A percentile compares a stretch with the other conserved stretches of the same genome.
Evolutionary conservation across 2,113 vertebrate genomes (phyloP).

Genomic region (Cacatua alba): DNA sequence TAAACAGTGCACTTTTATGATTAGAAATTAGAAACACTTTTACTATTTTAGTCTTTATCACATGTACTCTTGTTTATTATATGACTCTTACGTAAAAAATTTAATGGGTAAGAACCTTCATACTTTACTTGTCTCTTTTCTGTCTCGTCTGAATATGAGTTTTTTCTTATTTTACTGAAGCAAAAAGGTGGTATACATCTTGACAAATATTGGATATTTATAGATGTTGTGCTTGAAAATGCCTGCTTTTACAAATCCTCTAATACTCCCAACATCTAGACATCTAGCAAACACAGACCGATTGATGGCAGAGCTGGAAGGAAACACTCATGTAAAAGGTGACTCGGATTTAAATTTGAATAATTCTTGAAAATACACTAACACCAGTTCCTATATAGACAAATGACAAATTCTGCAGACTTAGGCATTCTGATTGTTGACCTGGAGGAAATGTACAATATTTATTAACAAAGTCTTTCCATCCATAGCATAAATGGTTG

Average conservation of each 20-base stretch:
- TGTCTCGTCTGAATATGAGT: background rate
- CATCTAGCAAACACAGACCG: background rate
- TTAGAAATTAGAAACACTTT: background rate
- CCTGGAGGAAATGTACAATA: background rate
- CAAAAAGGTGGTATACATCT: background rate
- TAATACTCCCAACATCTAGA: background rate
- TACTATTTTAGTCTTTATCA: background rate
- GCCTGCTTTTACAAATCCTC: background rate
- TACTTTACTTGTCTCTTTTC: background rate
- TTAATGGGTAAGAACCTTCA: background rate
- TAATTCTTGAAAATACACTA: background rate
- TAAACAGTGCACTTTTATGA: background rate
- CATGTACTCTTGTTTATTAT: background rate
- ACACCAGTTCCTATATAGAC: background rate
- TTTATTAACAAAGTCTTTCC: background rate
- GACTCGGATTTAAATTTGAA: background rate
- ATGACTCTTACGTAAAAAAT: background rate
- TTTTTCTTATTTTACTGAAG: background rate
- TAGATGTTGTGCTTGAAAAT: background rate
- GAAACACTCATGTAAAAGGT: background rate
- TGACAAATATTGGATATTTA: background rate
- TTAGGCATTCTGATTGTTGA: background rate
- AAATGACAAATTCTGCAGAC: background rate
- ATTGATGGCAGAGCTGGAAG: background rate
- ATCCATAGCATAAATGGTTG: background rate